Base-by-base conservation (phyloP, 2,797 vertebrate species). In the Argya squamiceps region DNA sequence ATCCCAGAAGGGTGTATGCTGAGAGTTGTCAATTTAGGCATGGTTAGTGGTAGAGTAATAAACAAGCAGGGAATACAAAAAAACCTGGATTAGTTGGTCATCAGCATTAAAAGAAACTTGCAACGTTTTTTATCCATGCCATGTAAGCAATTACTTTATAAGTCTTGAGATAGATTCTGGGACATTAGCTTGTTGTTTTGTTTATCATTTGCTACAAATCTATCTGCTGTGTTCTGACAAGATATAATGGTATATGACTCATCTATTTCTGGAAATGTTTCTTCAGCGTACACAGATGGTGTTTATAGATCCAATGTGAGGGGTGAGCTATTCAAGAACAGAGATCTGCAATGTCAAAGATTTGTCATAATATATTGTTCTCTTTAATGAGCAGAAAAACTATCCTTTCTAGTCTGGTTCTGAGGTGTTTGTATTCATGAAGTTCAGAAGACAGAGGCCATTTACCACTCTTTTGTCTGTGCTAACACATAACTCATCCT, bases 231-330 rank as follows among this genome's bases (percentile, higher is more conserved):
- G 85, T 71, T 77, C 95, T 81, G 92, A 97, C 86, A 97, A 95
- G 92, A 92, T 49, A 95, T 91, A 87, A 84, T 97, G 94, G 71
- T 96, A 92, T 94, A 95, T 97, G 97, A 98, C 81, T 97, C 97
- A 97, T 93, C 92, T 97, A 91, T 97, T 97, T 98, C 94, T 97
- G 93, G 96, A 96, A 93, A 88, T 49, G 47, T 94, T 97, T 97
- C 96, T 94, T 97, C 65, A 21, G 78, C 59, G 81, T 93, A 94
- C 91, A 80, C 97, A 98, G 97, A 97, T 98, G 97, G 97, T 97
- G 97, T 98, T 97, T 97, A 94, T 49, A 64, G 96, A 97, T 70
- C 43, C 15, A 63, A 0, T 23, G 46, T 80, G 39, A 84, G 59
- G 75, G 64, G 88, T 7, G 67, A 92, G 47, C 74, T 94, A 62